Evolutionary conservation across 2,113 vertebrate species (phyloP).

Genomic region (Leptobrachium ailaonicum): DNA sequence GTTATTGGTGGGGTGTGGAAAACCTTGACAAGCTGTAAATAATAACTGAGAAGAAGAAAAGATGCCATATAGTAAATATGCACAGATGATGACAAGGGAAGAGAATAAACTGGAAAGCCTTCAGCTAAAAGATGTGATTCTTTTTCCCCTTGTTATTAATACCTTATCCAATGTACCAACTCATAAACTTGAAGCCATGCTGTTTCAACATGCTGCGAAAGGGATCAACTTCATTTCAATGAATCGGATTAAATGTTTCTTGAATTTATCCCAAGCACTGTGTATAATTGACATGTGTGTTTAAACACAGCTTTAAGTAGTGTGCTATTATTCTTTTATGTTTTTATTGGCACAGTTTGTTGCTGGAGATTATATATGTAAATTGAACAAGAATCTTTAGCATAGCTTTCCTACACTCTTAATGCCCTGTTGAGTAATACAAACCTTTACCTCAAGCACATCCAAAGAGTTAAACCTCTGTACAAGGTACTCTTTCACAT

Average conservation of each 20-base stretch:
- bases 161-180: neutral
- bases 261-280: neutral
- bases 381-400: too few species aligned
- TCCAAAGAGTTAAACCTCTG: too few species aligned
- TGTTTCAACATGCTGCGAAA: neutral
- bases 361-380: too few species aligned
- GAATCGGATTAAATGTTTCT: neutral
- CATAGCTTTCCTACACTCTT: too few species aligned
- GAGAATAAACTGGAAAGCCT: conserved; percentile 11
- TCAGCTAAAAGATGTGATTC: neutral
- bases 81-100: neutral
- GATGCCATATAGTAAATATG: neutral
- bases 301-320: neutral
- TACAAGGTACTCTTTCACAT: too few species aligned
- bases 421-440: too few species aligned
- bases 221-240: neutral
- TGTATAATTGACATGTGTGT: neutral
- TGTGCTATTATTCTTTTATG: neutral
- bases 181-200: neutral
- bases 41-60: neutral
- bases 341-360: neutral
- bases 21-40: conserved; percentile 31
- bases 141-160: neutral
- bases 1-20: conserved; percentile 11
- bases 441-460: too few species aligned